Conservation (phyloP, 2,888 invertebrate species). For the Agrotis puta region DNA sequence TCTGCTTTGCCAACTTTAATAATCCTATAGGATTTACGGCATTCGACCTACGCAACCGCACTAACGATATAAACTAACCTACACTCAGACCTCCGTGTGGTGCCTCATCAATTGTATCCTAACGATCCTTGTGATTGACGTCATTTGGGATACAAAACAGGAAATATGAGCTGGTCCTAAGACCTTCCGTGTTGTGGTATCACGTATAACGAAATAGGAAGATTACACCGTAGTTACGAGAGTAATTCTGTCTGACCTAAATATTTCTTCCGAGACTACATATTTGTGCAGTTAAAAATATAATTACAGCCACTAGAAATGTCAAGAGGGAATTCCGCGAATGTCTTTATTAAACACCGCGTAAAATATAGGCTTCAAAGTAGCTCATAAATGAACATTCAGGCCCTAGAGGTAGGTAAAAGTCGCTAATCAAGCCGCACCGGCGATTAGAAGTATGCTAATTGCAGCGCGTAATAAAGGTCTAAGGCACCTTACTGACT, state of each 20-base stretch:
- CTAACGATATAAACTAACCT: constrained; percentile 3
- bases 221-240: constrained; percentile 5
- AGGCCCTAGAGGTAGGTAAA: constrained; percentile 43
- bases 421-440: constrained; percentile 47
- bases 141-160: constrained; percentile 11
- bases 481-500: constrained; percentile 38
- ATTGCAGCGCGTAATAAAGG: constrained; percentile 51
- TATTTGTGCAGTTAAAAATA: constrained; percentile 44
- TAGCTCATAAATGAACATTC: constrained; percentile 32
- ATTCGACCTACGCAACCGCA: neutral
- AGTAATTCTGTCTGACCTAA: constrained; percentile 39
- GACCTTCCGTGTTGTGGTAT: constrained; percentile 4
- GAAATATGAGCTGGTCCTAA: constrained; percentile 15
- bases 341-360: constrained; percentile 5
- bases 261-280: constrained; percentile 37
- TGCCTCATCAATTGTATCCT: constrained; percentile 30
- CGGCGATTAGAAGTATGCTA: constrained; percentile 50
- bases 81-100: constrained; percentile 15
- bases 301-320: constrained; percentile 20
- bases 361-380: constrained; percentile 31
- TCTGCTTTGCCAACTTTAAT: neutral
- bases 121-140: constrained; percentile 20
- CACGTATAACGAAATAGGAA: neutral
- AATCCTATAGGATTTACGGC: constrained; percentile 23
- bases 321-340: neutral